phyloP scores from a whole-genome alignment of 1,140 invertebrate genomes.

The Sycophila sp. region DNA sequence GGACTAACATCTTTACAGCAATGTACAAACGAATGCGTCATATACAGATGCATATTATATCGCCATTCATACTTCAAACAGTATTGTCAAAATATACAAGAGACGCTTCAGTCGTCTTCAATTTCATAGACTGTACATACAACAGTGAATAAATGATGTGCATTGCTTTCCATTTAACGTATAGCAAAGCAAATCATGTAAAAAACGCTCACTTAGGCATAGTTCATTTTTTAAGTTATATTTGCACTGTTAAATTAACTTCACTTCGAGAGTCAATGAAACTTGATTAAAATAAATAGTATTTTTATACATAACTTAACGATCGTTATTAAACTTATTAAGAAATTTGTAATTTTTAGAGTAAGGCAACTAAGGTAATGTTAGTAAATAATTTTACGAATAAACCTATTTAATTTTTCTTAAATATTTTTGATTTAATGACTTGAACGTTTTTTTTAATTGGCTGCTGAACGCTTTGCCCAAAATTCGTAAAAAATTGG shows the following conservation, averaged over 20 bases:
- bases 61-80: constrained; percentile 8
- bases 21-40: constrained; percentile 53
- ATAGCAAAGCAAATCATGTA: constrained; percentile 11
- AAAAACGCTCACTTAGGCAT: background rate
- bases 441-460: background rate
- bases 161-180: background rate
- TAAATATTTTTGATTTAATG: no score
- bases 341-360: no score
- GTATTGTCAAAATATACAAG: constrained; percentile 38
- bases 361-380: no score
- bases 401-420: no score
- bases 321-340: no score
- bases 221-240: no score
- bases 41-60: constrained; percentile 30
- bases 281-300: no score
- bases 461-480: background rate
- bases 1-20: constrained; percentile 44
- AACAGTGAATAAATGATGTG: constrained; percentile 16
- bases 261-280: no score
- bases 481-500: background rate
- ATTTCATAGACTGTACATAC: constrained; percentile 24
- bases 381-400: no score
- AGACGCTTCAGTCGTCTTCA: constrained; percentile 5
- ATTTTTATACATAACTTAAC: no score
- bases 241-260: no score